phyloP scores from a whole-genome alignment of 2,888 invertebrate species.

The Slavum lentiscoides region DNA sequence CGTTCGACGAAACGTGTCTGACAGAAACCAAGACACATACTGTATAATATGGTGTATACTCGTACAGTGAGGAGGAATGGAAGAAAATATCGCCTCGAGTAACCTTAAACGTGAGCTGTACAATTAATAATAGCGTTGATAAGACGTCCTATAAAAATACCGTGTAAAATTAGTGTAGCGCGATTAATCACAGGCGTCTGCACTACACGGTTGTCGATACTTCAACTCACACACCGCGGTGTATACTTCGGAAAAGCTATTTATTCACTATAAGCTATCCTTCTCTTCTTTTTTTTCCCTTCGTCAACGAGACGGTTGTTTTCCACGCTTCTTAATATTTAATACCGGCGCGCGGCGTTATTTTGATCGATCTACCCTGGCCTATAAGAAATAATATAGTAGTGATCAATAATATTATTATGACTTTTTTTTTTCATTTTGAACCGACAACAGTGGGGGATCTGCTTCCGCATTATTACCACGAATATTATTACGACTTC shows the following conservation, averaged over 20 bases:
- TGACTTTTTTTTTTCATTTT: no score
- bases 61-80: background rate
- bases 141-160: background rate
- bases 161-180: background rate
- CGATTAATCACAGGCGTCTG: slow-evolving; percentile 4
- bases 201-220: background rate
- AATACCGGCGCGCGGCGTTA: slow-evolving; percentile 1
- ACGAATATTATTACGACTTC: background rate
- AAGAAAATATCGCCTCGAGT: background rate
- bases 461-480: no score
- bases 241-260: slow-evolving; percentile 27
- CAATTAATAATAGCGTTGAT: slow-evolving; percentile 8
- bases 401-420: slow-evolving; percentile 20
- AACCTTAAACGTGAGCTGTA: background rate
- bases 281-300: background rate
- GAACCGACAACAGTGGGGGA: no score
- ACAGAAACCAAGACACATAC: no score
- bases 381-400: background rate
- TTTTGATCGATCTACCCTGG: slow-evolving; percentile 26
- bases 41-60: no score
- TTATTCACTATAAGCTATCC: background rate
- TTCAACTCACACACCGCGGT: background rate
- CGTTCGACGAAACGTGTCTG: no score
- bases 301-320: background rate
- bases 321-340: slow-evolving; percentile 31